Evolutionary conservation across 2,113 vertebrate species (phyloP).

Genomic region (Malaclemys terrapin): DNA sequence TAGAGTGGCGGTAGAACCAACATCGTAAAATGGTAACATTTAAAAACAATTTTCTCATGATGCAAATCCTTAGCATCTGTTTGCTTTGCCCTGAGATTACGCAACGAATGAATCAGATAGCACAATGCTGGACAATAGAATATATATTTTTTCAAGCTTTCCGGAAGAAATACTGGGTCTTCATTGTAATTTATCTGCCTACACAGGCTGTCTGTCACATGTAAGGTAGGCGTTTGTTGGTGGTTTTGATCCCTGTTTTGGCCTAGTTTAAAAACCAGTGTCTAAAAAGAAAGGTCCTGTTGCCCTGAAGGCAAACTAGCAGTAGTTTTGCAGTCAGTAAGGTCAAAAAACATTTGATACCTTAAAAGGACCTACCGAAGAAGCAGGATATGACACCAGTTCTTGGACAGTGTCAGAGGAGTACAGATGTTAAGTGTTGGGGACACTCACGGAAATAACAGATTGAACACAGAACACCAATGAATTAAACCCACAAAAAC

Average conservation of each 20-base stretch:
- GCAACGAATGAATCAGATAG: neutral
- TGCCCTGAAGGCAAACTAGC: neutral
- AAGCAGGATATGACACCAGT: constrained; percentile 57
- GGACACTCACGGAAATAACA: constrained; percentile 32
- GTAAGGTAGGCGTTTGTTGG: neutral
- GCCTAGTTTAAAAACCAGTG: constrained; percentile 27
- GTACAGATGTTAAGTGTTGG: neutral
- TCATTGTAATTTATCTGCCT: constrained; percentile 30
- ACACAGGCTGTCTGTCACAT: constrained; percentile 18
- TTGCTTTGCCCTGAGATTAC: neutral
- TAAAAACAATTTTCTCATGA: neutral
- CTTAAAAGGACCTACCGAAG: constrained; percentile 8
- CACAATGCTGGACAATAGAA: neutral
- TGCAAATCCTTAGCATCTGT: neutral
- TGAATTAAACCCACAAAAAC: constrained; percentile 11
- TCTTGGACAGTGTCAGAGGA: constrained; percentile 15
- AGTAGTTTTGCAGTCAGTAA: constrained; percentile 22
- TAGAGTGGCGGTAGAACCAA: neutral
- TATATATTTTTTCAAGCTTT: neutral
- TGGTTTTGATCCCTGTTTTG: constrained; percentile 45
- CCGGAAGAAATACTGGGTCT: constrained; percentile 17
- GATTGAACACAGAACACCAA: constrained; percentile 3
- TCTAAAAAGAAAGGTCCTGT: constrained; percentile 44
- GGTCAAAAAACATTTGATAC: constrained; percentile 19
- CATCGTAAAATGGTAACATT: neutral